Base-by-base conservation (phyloP, 2,113 vertebrate genomes). In the Vireo altiloquus region DNA sequence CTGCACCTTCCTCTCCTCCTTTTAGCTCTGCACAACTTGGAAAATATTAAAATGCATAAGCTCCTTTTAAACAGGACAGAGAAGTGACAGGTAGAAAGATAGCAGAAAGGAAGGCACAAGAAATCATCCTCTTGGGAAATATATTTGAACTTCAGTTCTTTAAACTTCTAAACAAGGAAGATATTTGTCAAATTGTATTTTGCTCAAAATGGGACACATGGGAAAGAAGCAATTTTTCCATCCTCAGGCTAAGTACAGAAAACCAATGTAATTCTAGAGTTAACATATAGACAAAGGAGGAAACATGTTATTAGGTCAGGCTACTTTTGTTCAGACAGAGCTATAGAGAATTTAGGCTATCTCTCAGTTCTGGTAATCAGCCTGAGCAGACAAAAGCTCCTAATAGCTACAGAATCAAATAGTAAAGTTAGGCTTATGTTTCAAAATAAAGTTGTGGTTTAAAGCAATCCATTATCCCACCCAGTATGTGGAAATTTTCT, bases 181-280 rank as follows among this genome's bases (percentile, higher is more conserved):
- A 56, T 52, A 69, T 81, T 74, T 89, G 31, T 86, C 68, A 88
- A 59, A 47, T 27, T 46, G 15, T 30, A 35, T 90, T 90, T 96
- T 94, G 37, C 64, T 60, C 60, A 83, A n/a, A n/a, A 33, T 10
- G 13, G 91, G 90, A 54, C 30, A 63, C 22, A 77, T 11, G 16
- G 12, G 47, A 70, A 95, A 28, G 23, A 88, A n/a, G 28, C 6
- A 68, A 35, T 44, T 93, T 90, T 81, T 86, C 68, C 16, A 70
- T 77, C 82, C 56, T 24, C 37, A 24, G 25, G 76, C 49, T 81
- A 92, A 80, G 56, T 40, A 70, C 20, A 15, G 31, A 64, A 92
- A 95, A 70, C 18, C 71, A 86, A 39, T 14, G 39, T 93, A 89
- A 92, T 89, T 92, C 37, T 72, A 94, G 72, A 87, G 24, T 78